phyloP scores from a whole-genome alignment of 2,113 vertebrate species.

The human (Homo sapiens) region GRCh38 chr21:21238001-21238500 shows the following conservation, averaged over 20 bases:
- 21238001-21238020: no score
- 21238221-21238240: no score
- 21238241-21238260: background rate
- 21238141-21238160: no score
- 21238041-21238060: no score
- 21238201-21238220: no score
- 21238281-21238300: background rate
- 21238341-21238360: background rate
- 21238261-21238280: background rate
- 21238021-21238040: no score
- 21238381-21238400: background rate
- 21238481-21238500: background rate
- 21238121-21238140: no score
- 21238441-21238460: background rate
- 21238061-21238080: no score
- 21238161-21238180: no score
- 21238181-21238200: no score
- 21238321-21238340: background rate
- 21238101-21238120: accelerated
- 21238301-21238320: background rate
- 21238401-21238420: background rate
- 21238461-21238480: background rate
- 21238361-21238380: background rate
- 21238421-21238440: background rate
- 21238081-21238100: no score